phyloP scores from a whole-genome alignment of 1,140 invertebrate species.

The Bombus confusus region DNA sequence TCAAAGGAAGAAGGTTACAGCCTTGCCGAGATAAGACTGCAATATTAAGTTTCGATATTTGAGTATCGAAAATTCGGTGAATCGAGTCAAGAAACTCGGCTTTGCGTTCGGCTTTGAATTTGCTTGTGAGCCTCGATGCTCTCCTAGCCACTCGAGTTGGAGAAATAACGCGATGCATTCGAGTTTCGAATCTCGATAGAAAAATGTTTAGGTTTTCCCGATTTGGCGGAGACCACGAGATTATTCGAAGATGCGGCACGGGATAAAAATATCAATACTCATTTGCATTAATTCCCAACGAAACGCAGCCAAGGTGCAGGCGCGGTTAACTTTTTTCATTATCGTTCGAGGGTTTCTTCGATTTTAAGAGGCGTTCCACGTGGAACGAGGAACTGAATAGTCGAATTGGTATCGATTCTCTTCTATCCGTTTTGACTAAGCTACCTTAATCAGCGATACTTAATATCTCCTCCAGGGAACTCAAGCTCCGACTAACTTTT shows the following conservation, averaged over 20 bases:
- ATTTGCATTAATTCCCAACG: not conserved
- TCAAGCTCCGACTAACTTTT: not conserved
- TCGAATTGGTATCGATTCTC: slow-evolving; percentile 3
- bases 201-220: not conserved
- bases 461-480: not conserved
- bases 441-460: slow-evolving; percentile 7
- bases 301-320: too few species aligned
- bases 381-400: not conserved
- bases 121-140: not conserved
- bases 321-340: slow-evolving; percentile 25
- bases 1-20: not conserved
- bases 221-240: not conserved
- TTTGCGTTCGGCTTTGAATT: not conserved
- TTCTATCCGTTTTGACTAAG: not conserved
- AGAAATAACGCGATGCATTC: not conserved
- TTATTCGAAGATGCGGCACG: not conserved
- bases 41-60: not conserved
- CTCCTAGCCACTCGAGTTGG: not conserved
- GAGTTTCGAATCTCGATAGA: not conserved
- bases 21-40: not conserved
- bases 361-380: not conserved
- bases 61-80: slow-evolving; percentile 15
- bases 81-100: not conserved
- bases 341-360: not conserved
- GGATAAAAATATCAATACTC: not conserved